Evolutionary conservation across 1,140 invertebrate species (phyloP).

Genomic region (Ctenoplectra terminalis): DNA sequence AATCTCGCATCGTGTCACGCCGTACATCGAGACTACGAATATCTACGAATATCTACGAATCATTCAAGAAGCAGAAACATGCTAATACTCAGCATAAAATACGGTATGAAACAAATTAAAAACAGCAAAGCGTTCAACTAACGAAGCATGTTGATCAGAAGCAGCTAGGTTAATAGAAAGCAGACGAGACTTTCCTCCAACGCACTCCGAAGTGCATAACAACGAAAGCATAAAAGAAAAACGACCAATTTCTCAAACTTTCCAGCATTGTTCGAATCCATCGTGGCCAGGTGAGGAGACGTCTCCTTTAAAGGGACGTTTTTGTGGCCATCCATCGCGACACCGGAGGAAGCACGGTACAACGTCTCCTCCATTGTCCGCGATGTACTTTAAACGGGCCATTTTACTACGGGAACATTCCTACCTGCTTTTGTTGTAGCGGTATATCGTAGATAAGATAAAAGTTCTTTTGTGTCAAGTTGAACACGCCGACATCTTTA

Average conservation of each 20-base stretch:
- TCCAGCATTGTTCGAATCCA: constrained; percentile 22
- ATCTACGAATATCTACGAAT: too few species aligned
- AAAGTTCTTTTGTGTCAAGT: constrained; percentile 22
- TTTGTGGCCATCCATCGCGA: not conserved
- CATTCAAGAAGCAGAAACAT: too few species aligned
- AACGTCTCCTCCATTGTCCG: constrained; percentile 5
- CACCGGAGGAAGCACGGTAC: not conserved
- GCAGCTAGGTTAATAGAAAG: constrained; percentile 28
- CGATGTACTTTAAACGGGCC: constrained; percentile 28
- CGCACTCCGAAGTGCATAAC: not conserved
- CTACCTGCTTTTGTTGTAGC: not conserved
- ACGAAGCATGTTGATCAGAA: not conserved
- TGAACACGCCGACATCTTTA: not conserved
- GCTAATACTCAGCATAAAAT: too few species aligned
- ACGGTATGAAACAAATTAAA: not conserved
- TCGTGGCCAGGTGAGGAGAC: not conserved
- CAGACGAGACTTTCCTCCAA: constrained; percentile 21
- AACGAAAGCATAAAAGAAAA: constrained; percentile 35
- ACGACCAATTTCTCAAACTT: constrained; percentile 29
- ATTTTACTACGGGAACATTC: constrained; percentile 39
- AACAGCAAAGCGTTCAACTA: not conserved
- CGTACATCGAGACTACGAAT: too few species aligned
- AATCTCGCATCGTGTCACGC: too few species aligned
- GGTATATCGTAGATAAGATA: constrained; percentile 38
- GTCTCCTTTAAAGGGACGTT: not conserved